A percentile compares a stretch with the other conserved stretches of the same genome.
phyloP scores from a whole-genome alignment of 2,888 invertebrate species.

The Pardosa pseudoannulata region DNA sequence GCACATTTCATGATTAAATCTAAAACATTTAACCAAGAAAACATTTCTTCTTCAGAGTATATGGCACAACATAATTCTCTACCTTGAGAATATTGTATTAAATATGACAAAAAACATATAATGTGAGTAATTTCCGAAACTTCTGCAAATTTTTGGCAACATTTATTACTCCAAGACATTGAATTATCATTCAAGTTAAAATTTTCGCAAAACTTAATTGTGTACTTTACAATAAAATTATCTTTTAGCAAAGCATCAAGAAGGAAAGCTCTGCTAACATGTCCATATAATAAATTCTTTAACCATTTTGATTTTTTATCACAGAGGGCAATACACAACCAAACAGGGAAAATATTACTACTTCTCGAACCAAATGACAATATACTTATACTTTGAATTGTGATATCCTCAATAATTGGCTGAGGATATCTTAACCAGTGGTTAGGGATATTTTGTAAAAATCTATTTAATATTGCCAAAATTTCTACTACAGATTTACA shows the following conservation, averaged over 20 bases:
- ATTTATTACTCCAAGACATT: neutral
- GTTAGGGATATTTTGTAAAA: slow-evolving; percentile 49
- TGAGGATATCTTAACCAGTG: slow-evolving; percentile 67
- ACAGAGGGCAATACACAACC: slow-evolving; percentile 50
- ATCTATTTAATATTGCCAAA: slow-evolving; percentile 47
- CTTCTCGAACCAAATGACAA: slow-evolving; percentile 2
- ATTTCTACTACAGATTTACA: slow-evolving; percentile 26
- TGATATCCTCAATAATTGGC: slow-evolving; percentile 51
- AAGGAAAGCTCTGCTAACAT: slow-evolving; percentile 47
- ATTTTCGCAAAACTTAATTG: slow-evolving; percentile 34
- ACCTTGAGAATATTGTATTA: slow-evolving; percentile 42
- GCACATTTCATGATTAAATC: slow-evolving; percentile 35
- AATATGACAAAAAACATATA: slow-evolving; percentile 47
- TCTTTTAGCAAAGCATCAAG: slow-evolving; percentile 36
- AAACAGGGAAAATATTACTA: slow-evolving; percentile 8
- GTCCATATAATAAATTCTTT: slow-evolving; percentile 51
- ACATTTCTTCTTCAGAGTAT: neutral
- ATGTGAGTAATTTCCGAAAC: slow-evolving; percentile 46
- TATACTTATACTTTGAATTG: slow-evolving; percentile 35
- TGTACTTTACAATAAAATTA: slow-evolving; percentile 13
- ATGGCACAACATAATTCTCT: slow-evolving; percentile 17
- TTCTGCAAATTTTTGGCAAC: slow-evolving; percentile 35
- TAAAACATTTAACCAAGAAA: slow-evolving; percentile 33
- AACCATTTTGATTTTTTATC: slow-evolving; percentile 55
- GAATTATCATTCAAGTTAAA: slow-evolving; percentile 6